Evolutionary conservation across 2,797 vertebrate species (phyloP), one percentile per base, ranked within the genome.

Genomic region (Schizothorax lantsangensis): DNA sequence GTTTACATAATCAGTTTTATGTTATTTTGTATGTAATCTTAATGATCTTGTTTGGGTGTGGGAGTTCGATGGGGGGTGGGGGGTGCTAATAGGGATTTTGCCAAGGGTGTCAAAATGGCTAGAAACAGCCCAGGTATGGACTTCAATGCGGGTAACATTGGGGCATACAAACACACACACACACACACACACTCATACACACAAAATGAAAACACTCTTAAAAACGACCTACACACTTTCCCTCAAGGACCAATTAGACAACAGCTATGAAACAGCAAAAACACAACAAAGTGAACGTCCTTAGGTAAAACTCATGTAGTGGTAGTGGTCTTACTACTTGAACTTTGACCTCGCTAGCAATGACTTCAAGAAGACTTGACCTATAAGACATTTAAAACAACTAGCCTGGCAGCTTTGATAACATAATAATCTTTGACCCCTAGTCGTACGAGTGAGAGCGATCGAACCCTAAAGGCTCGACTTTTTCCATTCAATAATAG

Each of bases 201-300:
- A 43, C 33, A 17, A 11, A 72, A 30, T 43, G 30, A 54, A 59
- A 30, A 73, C 19, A 45, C 57, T 26, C 36, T 26, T 43, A 3
- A 62, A 21, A 68, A 33, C 54, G 68, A 17, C 3, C 62, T 14
- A 26, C 33, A 57, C 2, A 43, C 33, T 43, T 43, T 40, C 47
- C 62, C 64, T 68, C 59, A 69, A 71, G 64, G 49, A 79, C 75
- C 75, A 85, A 85, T 79, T 78, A 85, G 36, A 85, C 9, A 57
- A 49, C 30, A 79, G n/a, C 49, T 52, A 45, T 23, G 64, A 54
- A 85, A 79, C 47, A 45, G 75, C 75, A 85, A n/a, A 78, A 78
- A 78, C 59, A 52, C 64, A 49, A n/a, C 45, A 52, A 79, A 15
- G 64, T 11, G 38, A 62, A 43, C 43, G 33, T 38, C 57, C 83